These are phyloP conservation scores for Embiotoca jacksoni DNA, from an alignment of 2,113 vertebrate species.

Conservation along the genomic window DNA sequence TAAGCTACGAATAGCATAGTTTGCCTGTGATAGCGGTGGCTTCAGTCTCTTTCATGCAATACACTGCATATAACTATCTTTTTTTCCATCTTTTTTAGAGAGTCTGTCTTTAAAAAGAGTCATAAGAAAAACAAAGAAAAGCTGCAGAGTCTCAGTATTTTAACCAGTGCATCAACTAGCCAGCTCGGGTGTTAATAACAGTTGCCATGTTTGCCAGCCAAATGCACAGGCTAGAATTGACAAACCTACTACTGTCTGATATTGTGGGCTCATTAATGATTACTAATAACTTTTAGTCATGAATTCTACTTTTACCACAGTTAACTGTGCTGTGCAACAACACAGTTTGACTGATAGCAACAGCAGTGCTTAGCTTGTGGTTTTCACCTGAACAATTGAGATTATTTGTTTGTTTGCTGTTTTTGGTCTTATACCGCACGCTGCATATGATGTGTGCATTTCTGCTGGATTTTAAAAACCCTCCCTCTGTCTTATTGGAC, in stretches of 20 bases:
- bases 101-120: background rate
- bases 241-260: background rate
- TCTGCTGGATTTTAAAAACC: no score
- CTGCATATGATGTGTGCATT: no score
- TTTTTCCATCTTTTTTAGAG: background rate
- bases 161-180: no score
- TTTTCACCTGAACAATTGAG: background rate
- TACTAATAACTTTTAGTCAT: background rate
- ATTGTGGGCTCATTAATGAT: background rate
- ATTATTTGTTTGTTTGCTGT: background rate
- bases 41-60: no score
- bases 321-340: no score
- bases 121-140: background rate
- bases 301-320: no score
- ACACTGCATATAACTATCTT: no score
- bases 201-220: background rate
- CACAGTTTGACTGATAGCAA: no score
- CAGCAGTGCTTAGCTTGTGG: background rate
- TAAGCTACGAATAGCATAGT: no score
- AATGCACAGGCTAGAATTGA: background rate
- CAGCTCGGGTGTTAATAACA: no score
- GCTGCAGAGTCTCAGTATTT: no score
- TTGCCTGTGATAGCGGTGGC: no score
- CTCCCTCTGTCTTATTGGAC: background rate
- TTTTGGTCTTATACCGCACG: background rate